Base-by-base conservation (phyloP, 2,797 vertebrate species). In the Hephaestus fuliginosus region DNA sequence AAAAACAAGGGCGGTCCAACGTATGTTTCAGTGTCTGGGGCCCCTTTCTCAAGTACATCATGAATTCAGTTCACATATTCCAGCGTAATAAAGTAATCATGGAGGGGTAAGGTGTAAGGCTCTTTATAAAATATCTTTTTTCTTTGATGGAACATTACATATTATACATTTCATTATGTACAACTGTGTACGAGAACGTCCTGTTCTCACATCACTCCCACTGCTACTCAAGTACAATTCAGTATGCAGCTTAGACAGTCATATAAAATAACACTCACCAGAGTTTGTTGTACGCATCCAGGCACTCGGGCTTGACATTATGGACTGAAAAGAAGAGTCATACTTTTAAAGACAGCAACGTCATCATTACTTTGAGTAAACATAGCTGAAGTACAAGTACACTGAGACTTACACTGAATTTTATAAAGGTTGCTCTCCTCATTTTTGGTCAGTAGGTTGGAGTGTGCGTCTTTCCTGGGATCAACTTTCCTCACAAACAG, bases 351-450 rank as follows among this genome's bases (percentile, higher is more conserved):
- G 46, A 33, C 30, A 5, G 30, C 5, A 43, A 48, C 1, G 3
- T 64, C 7, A 20, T 33, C 0, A 43, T 36, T n/a, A 61, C 4
- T 44, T 60, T 0, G 15, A 10, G 2, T 55, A 8, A 52, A 39
- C 5, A 33, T 33, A 2, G 3, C 22, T 22, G 51, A 48, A n/a
- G 7, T 41, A 5, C 4, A 0, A 15, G 30, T 3, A 69, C 20
- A 39, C 12, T 51, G 9, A 10, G 3, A 55, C 4, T 12, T 94
- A 99, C 98, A 97, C 84, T 99, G 98, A 55, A 99, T 93, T 92
- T 99, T 99, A 93, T 99, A 99, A 63, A 99, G 96, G 84, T 97
- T 99, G 88, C 96, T 98, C 36, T 97, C 98, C 94, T 99, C 98
- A 67, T 95, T 97, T 94, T 99, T 99, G 92, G 98, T 97, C 88